Evolutionary conservation across 2,888 invertebrate genomes (phyloP).

Genomic region (Ellobium chinense): DNA sequence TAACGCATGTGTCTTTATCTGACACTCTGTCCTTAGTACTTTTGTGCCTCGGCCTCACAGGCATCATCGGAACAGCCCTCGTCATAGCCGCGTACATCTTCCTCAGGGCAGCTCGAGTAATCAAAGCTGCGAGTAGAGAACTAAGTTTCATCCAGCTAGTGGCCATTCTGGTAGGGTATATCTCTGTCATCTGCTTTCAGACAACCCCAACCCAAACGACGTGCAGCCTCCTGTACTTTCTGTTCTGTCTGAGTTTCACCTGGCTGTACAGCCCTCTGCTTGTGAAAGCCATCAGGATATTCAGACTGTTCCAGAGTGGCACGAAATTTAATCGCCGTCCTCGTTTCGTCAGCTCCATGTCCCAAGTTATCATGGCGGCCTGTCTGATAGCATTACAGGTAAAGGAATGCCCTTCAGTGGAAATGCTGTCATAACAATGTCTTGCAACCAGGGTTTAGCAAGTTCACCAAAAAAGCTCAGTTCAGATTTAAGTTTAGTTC

Average conservation of each 20-base stretch:
- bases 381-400: slow-evolving; percentile 51
- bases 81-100: slow-evolving; percentile 44
- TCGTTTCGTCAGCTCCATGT: slow-evolving; percentile 46
- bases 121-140: slow-evolving; percentile 69
- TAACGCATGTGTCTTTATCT: slow-evolving; percentile 17
- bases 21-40: slow-evolving; percentile 41
- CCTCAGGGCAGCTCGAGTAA: slow-evolving; percentile 56
- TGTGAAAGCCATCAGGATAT: slow-evolving; percentile 57
- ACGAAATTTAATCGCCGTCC: slow-evolving; percentile 53
- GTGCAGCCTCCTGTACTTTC: slow-evolving; percentile 47
- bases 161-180: slow-evolving; percentile 62
- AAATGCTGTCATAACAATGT: no score
- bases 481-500: no score
- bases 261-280: slow-evolving; percentile 58
- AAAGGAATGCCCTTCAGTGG: no score
- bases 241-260: slow-evolving; percentile 54
- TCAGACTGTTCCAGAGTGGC: slow-evolving; percentile 58
- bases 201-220: slow-evolving; percentile 52
- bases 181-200: slow-evolving; percentile 57
- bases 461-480: no score
- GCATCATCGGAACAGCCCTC: slow-evolving; percentile 22
- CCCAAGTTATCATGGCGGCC: slow-evolving; percentile 50
- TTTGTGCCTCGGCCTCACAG: slow-evolving; percentile 23
- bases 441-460: no score
- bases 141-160: slow-evolving; percentile 65